Evolutionary conservation across 2,113 vertebrate species (phyloP).

Genomic region (Catharus fuscescens): DNA sequence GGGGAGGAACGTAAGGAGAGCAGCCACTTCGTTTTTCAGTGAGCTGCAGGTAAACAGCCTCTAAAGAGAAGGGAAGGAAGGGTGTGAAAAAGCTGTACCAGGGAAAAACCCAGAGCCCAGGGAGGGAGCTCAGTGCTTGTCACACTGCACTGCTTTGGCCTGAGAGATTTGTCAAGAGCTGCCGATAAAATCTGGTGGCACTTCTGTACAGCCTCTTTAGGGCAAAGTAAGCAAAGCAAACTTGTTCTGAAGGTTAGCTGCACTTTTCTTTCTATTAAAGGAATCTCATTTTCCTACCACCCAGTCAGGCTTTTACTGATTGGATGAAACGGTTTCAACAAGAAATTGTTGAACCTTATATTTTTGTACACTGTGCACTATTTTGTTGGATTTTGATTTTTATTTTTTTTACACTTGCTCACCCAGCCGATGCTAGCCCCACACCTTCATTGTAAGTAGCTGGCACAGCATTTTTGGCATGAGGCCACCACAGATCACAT

Average conservation of each 20-base stretch:
- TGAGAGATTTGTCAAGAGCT: background rate
- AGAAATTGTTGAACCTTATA: background rate
- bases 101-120: background rate
- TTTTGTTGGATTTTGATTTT: background rate
- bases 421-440: background rate
- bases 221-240: background rate
- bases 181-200: background rate
- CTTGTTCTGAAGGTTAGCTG: background rate
- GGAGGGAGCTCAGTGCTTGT: background rate
- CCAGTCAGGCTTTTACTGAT: background rate
- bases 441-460: background rate
- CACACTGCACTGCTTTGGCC: fast-evolving
- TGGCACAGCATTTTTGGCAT: background rate
- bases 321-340: background rate
- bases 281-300: background rate
- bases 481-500: background rate
- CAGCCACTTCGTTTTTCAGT: fast-evolving
- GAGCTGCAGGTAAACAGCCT: background rate
- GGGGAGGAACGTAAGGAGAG: background rate
- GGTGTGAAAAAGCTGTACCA: background rate
- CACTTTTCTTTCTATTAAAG: background rate
- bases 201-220: background rate
- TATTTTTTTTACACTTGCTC: background rate
- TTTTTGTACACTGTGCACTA: background rate
- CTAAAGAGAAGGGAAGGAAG: background rate